Conservation (phyloP, 2,797 vertebrate genomes). For the Stomatorhinus walkeri region DNA sequence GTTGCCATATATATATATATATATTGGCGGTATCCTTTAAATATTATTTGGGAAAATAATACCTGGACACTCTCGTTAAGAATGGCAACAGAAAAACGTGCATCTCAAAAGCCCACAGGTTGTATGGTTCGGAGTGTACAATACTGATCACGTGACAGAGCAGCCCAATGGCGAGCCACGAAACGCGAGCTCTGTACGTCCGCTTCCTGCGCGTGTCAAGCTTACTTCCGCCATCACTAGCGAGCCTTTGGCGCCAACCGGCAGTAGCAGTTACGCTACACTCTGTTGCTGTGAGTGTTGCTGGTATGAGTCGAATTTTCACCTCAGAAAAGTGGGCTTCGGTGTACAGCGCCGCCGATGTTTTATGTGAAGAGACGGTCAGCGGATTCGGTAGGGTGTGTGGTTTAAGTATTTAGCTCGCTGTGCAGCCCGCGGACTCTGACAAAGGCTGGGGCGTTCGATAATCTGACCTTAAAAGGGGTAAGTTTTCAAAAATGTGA, state of each 20-base stretch:
- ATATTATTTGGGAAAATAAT: background rate
- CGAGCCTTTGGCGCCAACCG: background rate
- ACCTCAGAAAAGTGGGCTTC: background rate
- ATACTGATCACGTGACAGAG: background rate
- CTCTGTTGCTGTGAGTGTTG: background rate
- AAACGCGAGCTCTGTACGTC: background rate
- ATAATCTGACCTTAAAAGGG: background rate
- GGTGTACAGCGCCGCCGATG: background rate
- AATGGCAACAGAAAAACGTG: background rate
- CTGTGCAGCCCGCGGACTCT: background rate
- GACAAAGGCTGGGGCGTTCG: background rate
- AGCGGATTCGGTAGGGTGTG: background rate
- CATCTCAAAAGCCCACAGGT: background rate
- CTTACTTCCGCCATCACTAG: background rate
- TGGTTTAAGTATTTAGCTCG: background rate
- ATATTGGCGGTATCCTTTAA: background rate
- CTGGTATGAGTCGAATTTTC: background rate
- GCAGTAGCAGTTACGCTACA: background rate
- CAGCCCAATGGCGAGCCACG: background rate
- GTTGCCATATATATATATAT: background rate
- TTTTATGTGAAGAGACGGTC: background rate
- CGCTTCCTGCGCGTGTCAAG: background rate
- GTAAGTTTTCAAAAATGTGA: background rate
- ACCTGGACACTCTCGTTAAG: background rate
- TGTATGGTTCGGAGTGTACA: background rate